Evolutionary conservation across 2,797 vertebrate genomes (phyloP), one percentile per base, ranked within the genome.

Genomic region (Pogonophryne albipinna): DNA sequence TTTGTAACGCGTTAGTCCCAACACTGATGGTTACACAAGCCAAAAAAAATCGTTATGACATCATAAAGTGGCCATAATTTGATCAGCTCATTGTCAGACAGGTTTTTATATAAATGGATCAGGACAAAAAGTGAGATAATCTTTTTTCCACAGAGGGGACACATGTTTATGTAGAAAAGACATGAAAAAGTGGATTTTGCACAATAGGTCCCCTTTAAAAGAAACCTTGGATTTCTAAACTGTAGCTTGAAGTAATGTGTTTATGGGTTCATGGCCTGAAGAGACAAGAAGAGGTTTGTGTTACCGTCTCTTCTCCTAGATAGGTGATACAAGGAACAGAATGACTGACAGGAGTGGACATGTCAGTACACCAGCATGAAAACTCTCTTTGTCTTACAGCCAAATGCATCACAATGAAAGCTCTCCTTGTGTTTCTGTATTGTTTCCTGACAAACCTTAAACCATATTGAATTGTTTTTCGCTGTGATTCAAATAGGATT

Each of bases 281-380:
- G 27, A 52, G 27, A 51, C 0, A 0, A 51, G 23, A 64, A 50
- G 50, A 79, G 56, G n/a, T 15, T 44, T 60, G 44, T 38, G n/a
- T 61, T 62, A 42, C 58, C 11, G 2, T 23, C 19, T 65, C 13
- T 56, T 34, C 64, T 58, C 42, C 38, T 61, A 64, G 10, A 16
- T 6, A 65, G 34, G 27, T 74, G 46, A 75, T 79, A 41, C 66
- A 64, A 56, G 47, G 42, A 72, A 49, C 79, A 56, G 15, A 71
- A 23, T 76, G 78, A 66, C 38, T 62, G 73, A 20, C 55, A 50
- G 51, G 15, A 67, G 34, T 57, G 60, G 69, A 60, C 64, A 20
- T 80, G 80, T 86, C 38, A 17, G 23, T 46, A 58, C 59, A n/a
- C 50, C 19, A 5, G 14, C 16, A 38, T 45, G 42, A 61, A 47